Conservation (phyloP, 1,140 invertebrate species). For the Drosophila truncata region DNA sequence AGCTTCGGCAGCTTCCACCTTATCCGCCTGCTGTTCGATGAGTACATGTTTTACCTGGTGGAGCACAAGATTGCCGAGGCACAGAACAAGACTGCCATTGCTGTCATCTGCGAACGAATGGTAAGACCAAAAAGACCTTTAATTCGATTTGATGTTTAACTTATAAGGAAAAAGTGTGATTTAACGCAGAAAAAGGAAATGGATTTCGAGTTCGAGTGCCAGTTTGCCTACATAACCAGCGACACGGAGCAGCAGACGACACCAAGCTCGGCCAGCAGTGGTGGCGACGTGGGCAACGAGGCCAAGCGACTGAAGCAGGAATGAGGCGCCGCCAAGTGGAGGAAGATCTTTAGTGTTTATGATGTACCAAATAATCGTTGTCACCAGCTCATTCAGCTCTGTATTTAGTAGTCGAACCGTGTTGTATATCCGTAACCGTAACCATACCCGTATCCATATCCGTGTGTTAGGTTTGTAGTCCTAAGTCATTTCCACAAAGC, state of each 20-base stretch:
- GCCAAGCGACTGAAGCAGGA: conserved; percentile 81
- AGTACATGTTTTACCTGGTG: conserved; percentile 99
- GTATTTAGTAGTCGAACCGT: conserved; percentile 65
- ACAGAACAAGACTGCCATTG: conserved; percentile 95
- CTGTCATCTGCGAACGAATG: conserved; percentile 90
- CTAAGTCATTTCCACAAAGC: conserved; percentile 45
- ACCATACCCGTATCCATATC: conserved; percentile 35
- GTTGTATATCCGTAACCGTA: conserved; percentile 46
- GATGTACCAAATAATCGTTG: conserved; percentile 43
- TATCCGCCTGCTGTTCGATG: conserved; percentile 98
- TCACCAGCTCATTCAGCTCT: conserved; percentile 44
- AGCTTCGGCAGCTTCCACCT: conserved; percentile 99
- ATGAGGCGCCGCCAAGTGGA: conserved; percentile 55
- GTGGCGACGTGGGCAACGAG: conserved; percentile 54
- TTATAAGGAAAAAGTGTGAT: background rate
- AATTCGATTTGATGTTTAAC: background rate
- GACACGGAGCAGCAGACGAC: conserved; percentile 63
- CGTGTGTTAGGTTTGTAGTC: conserved; percentile 63
- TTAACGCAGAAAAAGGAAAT: conserved; percentile 75
- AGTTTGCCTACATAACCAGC: conserved; percentile 79
- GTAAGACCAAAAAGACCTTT: conserved; percentile 42
- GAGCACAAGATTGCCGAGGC: conserved; percentile 98
- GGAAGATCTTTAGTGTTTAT: conserved; percentile 39
- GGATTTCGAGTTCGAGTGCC: conserved; percentile 83
- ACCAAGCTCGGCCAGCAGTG: conserved; percentile 42